Evolutionary conservation across 2,888 invertebrate genomes (phyloP), one percentile per base, ranked within the genome.

Genomic region (Xestobium rufovillosum): DNA sequence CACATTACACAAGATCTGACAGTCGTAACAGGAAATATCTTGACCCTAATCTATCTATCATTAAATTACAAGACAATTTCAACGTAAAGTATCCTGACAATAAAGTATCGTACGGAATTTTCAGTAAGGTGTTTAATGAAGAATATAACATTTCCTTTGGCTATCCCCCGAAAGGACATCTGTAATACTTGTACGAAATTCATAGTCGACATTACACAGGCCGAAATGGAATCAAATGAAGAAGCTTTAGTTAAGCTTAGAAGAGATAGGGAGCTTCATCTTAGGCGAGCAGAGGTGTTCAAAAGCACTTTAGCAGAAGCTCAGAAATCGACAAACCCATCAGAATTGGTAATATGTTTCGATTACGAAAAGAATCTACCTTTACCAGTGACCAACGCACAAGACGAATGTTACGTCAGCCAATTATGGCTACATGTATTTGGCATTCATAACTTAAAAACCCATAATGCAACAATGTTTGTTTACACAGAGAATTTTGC

Each of bases 71-170:
- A 27, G 29, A 19, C 16, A 42, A 34, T n/a, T n/a, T n/a, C n/a
- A n/a, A n/a, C n/a, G n/a, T n/a, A n/a, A n/a, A n/a, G n/a, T 14
- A 43, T 16, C 15, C 28, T n/a, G 29, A 35, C 6, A 38, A 32
- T 14, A 30, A 19, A 25, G 11, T 38, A 14, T 33, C 30, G 6
- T 39, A 45, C 29, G 36, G 31, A 15, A 39, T 42, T 19, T 45
- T 42, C 30, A 26, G 29, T 19, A 36, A 46, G 15, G 28, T 47
- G 3, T 47, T 47, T 15, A 43, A 41, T 14, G 31, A 42, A 9
- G 40, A 46, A 13, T 47, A 42, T 29, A 47, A 46, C 28, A 31
- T 39, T 31, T 35, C 36, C n/a, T 46, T 43, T 34, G 43, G 37
- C 6, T 13, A 28, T 17, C 41, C 41, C 2, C n/a, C 19, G 45